Conservation (phyloP, 2,797 vertebrate genomes). For the Mus minutoides region DNA sequence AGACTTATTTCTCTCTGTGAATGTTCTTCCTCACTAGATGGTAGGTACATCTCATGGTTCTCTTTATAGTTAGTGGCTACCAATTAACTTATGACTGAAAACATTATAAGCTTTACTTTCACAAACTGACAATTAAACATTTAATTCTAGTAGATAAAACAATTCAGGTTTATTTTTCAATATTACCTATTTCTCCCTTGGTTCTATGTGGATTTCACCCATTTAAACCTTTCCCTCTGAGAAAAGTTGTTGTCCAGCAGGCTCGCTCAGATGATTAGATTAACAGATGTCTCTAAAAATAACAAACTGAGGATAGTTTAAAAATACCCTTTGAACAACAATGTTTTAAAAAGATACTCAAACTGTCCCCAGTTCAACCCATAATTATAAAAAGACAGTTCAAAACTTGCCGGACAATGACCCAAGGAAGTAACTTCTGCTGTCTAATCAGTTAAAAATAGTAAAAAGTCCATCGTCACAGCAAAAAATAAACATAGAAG, state of each 20-base stretch:
- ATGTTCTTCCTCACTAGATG: neutral
- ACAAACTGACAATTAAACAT: neutral
- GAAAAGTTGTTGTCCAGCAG: neutral
- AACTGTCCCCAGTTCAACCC: neutral
- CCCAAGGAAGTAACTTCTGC: neutral
- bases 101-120: neutral
- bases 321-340: conserved; percentile 41
- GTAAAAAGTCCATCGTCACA: neutral
- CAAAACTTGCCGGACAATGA: neutral
- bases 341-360: conserved; percentile 2
- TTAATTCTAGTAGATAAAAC: conserved; percentile 12
- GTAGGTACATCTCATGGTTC: neutral
- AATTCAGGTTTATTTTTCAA: conserved; percentile 20
- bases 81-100: neutral
- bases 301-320: neutral
- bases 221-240: neutral
- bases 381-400: conserved; percentile 23
- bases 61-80: neutral
- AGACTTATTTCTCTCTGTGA: neutral
- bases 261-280: conserved; percentile 5
- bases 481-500: conserved; percentile 43
- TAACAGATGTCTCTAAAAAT: conserved; percentile 38
- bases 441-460: neutral
- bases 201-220: neutral
- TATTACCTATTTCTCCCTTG: neutral